Conservation (phyloP, 30 jellyfish, hydroid and myxozoan genomes). For the Haliclystus octoradiatus region DNA sequence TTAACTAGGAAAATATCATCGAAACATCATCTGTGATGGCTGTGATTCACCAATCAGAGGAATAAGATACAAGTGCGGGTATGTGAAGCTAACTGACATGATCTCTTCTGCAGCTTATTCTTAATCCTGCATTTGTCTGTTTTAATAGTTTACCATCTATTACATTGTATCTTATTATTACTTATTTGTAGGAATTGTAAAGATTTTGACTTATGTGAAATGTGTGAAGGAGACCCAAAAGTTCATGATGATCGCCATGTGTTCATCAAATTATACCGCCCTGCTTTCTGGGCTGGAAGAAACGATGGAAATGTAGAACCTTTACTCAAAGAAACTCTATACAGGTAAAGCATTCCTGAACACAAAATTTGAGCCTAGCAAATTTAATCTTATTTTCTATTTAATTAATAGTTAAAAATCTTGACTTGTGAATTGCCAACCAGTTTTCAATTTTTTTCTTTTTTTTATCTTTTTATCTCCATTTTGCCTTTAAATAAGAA, state of each 20-base stretch:
- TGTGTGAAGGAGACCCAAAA: slow-evolving; percentile 63
- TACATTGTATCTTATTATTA: background rate
- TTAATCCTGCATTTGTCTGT: too few relatives aligned
- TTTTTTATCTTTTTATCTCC: background rate
- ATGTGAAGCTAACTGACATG: slow-evolving; percentile 13
- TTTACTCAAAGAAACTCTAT: slow-evolving; percentile 46
- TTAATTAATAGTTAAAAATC: too few relatives aligned
- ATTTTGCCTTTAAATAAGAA: too few relatives aligned
- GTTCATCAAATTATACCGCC: slow-evolving; percentile 53
- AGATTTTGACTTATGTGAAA: slow-evolving; percentile 81
- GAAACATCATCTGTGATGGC: slow-evolving; percentile 69
- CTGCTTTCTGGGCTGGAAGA: slow-evolving; percentile 73
- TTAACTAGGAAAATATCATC: slow-evolving; percentile 38
- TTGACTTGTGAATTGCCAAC: background rate
- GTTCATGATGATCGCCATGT: slow-evolving; percentile 73
- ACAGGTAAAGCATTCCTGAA: background rate
- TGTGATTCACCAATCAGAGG: slow-evolving; percentile 53
- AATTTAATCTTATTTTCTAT: too few relatives aligned
- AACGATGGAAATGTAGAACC: slow-evolving; percentile 51
- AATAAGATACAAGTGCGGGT: slow-evolving; percentile 95
- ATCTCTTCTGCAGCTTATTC: too few relatives aligned
- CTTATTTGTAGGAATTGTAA: slow-evolving; percentile 51
- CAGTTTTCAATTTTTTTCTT: background rate
- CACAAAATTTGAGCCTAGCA: too few relatives aligned
- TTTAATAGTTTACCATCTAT: too few relatives aligned